phyloP scores from a whole-genome alignment of 2,113 vertebrate species.

The Recurvirostra avosetta region DNA sequence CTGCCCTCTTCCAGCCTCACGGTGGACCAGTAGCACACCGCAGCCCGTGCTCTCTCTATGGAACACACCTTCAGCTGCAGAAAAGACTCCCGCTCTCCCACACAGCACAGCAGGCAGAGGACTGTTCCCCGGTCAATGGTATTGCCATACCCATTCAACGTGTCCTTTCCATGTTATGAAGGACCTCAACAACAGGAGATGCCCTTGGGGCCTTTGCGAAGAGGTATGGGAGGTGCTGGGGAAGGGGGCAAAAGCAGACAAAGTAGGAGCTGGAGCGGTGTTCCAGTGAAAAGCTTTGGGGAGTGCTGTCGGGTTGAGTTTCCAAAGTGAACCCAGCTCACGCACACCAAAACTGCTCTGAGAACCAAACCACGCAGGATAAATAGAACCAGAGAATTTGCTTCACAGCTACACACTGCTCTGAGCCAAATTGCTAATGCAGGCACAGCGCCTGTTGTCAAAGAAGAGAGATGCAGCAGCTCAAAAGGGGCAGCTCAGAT shows the following conservation, averaged over 20 bases:
- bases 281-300: background rate
- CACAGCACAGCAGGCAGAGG: background rate
- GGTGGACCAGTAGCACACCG: accelerated
- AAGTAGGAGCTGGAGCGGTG: background rate
- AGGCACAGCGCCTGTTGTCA: accelerated
- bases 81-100: background rate
- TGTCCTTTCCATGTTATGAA: background rate
- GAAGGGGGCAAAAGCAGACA: background rate
- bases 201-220: background rate
- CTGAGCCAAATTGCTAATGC: background rate
- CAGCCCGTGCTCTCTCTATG: background rate
- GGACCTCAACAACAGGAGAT: background rate
- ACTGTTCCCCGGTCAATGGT: no score
- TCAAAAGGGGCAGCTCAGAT: background rate
- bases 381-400: background rate
- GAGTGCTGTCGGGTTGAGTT: background rate
- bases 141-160: background rate
- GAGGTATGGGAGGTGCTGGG: background rate
- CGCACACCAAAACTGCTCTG: background rate
- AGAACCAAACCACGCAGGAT: background rate
- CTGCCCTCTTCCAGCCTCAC: background rate
- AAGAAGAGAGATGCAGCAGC: background rate
- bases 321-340: background rate
- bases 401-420: background rate
- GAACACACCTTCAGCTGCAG: background rate